Percentiles rank a stretch among this genome's conserved stretches.
These are phyloP conservation scores for Capreolus pygargus DNA, from an alignment of 2,113 vertebrate genomes.

Conservation along the genomic window DNA sequence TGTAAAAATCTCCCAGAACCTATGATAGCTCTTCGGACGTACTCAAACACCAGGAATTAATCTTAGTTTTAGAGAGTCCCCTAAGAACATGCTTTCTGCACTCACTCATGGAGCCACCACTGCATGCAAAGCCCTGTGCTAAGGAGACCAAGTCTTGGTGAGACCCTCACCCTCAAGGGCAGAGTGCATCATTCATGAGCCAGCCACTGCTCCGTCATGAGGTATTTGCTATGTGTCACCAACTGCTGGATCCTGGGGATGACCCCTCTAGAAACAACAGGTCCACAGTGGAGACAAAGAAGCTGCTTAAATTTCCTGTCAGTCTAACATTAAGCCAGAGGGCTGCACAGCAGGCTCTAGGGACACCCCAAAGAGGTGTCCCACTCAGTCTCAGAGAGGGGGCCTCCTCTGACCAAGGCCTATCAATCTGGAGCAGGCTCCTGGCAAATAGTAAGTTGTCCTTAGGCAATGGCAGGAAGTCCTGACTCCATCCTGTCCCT, in stretches of 20 bases:
- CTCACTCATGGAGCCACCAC: background rate
- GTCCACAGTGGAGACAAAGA: background rate
- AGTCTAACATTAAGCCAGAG: background rate
- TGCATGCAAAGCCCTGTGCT: background rate
- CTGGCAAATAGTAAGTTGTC: background rate
- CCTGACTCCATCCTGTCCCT: background rate
- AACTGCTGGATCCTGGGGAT: no score
- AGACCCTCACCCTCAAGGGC: background rate
- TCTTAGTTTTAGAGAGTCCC: background rate
- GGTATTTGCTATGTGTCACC: rapidly evolving
- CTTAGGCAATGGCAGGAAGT: background rate
- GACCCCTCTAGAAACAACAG: background rate
- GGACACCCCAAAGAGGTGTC: background rate
- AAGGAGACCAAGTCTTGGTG: rapidly evolving
- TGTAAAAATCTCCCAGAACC: background rate
- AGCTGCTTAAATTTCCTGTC: background rate
- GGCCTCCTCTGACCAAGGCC: background rate
- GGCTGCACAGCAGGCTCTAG: background rate
- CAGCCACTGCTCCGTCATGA: background rate
- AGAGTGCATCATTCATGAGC: background rate
- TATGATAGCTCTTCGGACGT: background rate
- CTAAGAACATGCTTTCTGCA: background rate
- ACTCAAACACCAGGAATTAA: background rate
- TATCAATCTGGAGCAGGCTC: background rate
- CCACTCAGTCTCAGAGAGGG: background rate